Percentiles rank a stretch among this genome's conserved stretches.
phyloP scores from a whole-genome alignment of 35 echinoderm and acorn worm species.

The Stichopus chloronotus region DNA sequence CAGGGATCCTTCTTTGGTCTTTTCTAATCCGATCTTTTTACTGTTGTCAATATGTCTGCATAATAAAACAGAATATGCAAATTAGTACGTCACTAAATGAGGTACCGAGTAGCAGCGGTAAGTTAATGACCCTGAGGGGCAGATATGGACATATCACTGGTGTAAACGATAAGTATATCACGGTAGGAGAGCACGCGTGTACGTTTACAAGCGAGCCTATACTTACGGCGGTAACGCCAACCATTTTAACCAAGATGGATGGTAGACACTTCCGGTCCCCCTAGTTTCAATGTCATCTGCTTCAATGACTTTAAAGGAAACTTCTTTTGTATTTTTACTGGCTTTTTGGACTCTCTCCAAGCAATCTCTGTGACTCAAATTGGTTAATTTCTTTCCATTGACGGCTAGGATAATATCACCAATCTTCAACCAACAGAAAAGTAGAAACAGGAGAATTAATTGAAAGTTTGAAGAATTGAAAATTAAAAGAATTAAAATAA shows the following conservation, averaged over 20 bases:
- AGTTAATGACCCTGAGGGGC: no score
- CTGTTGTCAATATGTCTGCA: not conserved
- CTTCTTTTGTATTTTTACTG: not conserved
- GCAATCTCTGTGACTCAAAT: not conserved
- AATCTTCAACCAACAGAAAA: not conserved
- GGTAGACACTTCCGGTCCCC: not conserved
- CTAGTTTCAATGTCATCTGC: slow-evolving; percentile 34
- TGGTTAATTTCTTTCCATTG: not conserved
- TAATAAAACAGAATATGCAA: not conserved
- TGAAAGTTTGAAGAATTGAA: no score
- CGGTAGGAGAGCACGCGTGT: no score
- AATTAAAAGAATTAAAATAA: no score
- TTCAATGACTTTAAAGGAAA: slow-evolving; percentile 23
- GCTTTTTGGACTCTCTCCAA: no score
- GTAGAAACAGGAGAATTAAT: not conserved
- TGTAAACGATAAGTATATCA: no score
- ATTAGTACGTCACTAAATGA: not conserved
- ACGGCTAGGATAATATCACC: slow-evolving; percentile 18
- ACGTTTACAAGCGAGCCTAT: not conserved
- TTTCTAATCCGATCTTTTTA: no score
- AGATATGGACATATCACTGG: no score
- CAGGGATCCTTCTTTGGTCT: no score
- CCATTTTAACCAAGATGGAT: slow-evolving; percentile 43
- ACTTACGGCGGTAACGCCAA: slow-evolving; percentile 27
- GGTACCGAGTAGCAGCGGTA: no score